Percentiles rank a stretch among this genome's conserved stretches.
phyloP scores from a whole-genome alignment of 2,113 vertebrate genomes.

The Hemicordylus capensis region DNA sequence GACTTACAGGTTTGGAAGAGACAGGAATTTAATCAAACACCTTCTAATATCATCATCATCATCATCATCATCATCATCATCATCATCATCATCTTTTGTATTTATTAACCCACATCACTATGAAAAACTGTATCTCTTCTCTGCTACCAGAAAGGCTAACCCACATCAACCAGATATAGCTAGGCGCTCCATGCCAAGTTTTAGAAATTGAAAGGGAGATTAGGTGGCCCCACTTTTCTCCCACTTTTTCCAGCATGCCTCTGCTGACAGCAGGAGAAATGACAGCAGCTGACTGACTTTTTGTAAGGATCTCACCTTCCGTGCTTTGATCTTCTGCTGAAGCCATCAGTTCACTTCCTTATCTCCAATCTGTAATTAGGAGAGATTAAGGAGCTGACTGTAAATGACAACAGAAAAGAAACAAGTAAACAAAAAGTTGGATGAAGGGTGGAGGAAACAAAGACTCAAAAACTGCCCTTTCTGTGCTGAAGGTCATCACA shows the following conservation, averaged over 20 bases:
- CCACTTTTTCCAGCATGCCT: neutral
- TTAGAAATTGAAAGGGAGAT: neutral
- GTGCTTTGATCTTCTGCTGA: slow-evolving; percentile 31
- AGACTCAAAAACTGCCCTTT: neutral
- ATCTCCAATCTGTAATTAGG: slow-evolving; percentile 54
- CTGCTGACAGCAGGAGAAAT: neutral
- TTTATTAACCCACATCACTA: neutral
- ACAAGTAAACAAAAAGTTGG: slow-evolving; percentile 31
- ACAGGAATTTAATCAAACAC: neutral
- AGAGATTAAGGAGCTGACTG: slow-evolving; percentile 22
- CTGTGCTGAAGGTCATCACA: slow-evolving; percentile 57
- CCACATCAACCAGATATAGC: neutral
- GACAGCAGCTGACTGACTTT: neutral
- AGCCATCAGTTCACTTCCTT: slow-evolving; percentile 22
- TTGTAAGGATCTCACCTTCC: neutral
- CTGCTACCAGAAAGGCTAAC: neutral
- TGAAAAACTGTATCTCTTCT: neutral
- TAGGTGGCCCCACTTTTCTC: neutral
- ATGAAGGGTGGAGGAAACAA: neutral
- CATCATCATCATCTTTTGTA: too few relatives aligned
- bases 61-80: too few relatives aligned
- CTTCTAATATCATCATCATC: neutral
- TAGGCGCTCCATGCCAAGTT: neutral
- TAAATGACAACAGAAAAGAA: neutral
- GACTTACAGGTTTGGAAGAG: neutral